Base-by-base conservation (phyloP, 2,113 vertebrate genomes). In the Equus przewalskii region DNA sequence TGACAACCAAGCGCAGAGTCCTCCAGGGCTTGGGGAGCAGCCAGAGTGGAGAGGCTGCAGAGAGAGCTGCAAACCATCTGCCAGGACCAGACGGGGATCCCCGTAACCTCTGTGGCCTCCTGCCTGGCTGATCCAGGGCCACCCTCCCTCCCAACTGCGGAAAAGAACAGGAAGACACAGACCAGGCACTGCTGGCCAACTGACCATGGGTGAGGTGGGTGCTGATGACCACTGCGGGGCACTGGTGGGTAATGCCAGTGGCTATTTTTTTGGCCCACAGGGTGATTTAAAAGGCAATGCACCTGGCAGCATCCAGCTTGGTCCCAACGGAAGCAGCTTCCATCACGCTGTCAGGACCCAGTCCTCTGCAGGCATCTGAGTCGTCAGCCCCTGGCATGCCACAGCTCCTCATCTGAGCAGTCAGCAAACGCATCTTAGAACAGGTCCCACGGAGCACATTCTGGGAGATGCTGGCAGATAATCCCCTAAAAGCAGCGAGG, bases 361-460 rank as follows among this genome's bases (percentile, higher is more conserved):
- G 36, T 3, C 22, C 24, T 33, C 64, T 16, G 44, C 81, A 8
- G 36, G 54, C 0, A 0, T 51, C 41, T 8, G 64, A 1, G 36
- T 8, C 5, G 4, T 30, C 2, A 6, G 64, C 24, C 30, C 80
- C 64, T 0, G 69, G 14, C 10, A 6, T 0, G 26, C 15, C 2
- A 1, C 24, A 1, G 10, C n/a, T 90, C 9, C 33, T 28, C 70
- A 3, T 46, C n/a, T 30, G 28, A 6, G 46, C 4, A 7, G 0
- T 70, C 2, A 5, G 0, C 7, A 26, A 0, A 0, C 1, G 28
- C n/a, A 1, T 1, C 13, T 2, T 6, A n/a, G 44, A 7, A 4
- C 46, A 26, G 83, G 6, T 7, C 21, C 64, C 46, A 9, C 0
- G 1, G 41, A 8, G 11, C 24, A 5, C 24, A 33, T 49, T 24